Evolutionary conservation across 2,113 vertebrate genomes (phyloP).

Genomic region (Labeo rohita): DNA sequence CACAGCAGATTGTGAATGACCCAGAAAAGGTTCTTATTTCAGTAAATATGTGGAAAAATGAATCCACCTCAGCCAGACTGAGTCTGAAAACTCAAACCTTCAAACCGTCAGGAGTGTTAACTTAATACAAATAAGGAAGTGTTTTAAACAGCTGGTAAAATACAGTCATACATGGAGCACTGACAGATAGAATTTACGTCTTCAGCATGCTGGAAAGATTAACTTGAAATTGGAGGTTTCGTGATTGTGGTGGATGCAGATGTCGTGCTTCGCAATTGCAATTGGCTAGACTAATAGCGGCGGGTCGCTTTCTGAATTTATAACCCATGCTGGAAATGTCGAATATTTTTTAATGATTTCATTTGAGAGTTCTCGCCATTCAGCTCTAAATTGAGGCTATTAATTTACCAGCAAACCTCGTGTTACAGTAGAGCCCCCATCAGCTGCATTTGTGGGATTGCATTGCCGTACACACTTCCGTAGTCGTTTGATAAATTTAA

Average conservation of each 20-base stretch:
- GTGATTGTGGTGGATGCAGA: slow-evolving; percentile 63
- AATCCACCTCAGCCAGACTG: not conserved
- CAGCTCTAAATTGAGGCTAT: slow-evolving; percentile 62
- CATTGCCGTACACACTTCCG: slow-evolving; percentile 26
- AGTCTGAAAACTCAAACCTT: not conserved
- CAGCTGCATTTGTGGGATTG: slow-evolving; percentile 27
- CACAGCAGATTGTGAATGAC: slow-evolving; percentile 6
- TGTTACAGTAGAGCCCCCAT: slow-evolving; percentile 38
- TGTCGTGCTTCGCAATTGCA: slow-evolving; percentile 59
- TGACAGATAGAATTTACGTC: slow-evolving; percentile 62
- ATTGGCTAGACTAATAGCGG: slow-evolving; percentile 65
- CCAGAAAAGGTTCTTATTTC: not conserved
- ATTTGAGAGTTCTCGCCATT: slow-evolving; percentile 53
- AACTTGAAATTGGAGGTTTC: slow-evolving; percentile 61
- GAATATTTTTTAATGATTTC: slow-evolving; percentile 68
- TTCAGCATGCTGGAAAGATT: slow-evolving; percentile 69
- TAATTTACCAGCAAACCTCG: slow-evolving; percentile 57
- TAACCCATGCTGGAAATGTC: slow-evolving; percentile 61
- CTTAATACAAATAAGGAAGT: slow-evolving; percentile 68
- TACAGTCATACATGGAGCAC: slow-evolving; percentile 9
- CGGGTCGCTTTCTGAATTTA: slow-evolving; percentile 62
- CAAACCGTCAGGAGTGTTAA: slow-evolving; percentile 57
- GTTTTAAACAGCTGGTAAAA: slow-evolving; percentile 64
- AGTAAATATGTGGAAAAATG: not conserved
- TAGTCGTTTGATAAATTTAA: slow-evolving; percentile 64